Evolutionary conservation across 2,797 vertebrate genomes (phyloP).

Genomic region (Margarornis squamiger): DNA sequence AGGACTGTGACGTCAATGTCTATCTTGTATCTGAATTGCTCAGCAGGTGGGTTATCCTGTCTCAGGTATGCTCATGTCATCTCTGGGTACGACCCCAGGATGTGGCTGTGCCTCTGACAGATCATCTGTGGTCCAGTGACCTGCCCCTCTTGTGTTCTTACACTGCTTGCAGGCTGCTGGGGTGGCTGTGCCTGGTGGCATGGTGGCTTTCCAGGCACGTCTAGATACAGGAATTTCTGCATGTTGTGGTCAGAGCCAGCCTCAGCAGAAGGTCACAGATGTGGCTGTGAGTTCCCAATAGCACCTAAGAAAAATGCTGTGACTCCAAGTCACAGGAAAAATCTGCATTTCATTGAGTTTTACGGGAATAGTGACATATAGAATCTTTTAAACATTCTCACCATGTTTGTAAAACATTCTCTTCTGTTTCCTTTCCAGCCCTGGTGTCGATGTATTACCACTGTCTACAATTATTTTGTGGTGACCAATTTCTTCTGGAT

Average conservation of each 20-base stretch:
- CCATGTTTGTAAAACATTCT: background rate
- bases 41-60: background rate
- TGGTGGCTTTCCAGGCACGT: background rate
- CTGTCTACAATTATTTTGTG: constrained; percentile 97
- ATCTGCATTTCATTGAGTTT: background rate
- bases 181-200: background rate
- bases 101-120: background rate
- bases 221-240: background rate
- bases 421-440: constrained; percentile 77
- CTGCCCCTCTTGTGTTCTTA: background rate
- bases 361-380: background rate
- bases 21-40: background rate
- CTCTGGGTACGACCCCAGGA: background rate
- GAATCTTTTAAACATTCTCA: background rate
- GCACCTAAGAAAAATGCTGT: background rate
- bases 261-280: background rate
- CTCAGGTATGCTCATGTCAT: background rate
- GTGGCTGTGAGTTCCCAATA: background rate
- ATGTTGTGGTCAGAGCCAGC: background rate
- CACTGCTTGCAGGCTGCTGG: background rate
- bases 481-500: constrained; percentile 99
- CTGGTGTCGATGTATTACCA: constrained; percentile 95
- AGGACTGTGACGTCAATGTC: background rate
- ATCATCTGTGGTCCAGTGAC: background rate
- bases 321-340: background rate